Evolutionary conservation across 2,797 vertebrate species (phyloP).

Genomic region (Poecilia gillii): DNA sequence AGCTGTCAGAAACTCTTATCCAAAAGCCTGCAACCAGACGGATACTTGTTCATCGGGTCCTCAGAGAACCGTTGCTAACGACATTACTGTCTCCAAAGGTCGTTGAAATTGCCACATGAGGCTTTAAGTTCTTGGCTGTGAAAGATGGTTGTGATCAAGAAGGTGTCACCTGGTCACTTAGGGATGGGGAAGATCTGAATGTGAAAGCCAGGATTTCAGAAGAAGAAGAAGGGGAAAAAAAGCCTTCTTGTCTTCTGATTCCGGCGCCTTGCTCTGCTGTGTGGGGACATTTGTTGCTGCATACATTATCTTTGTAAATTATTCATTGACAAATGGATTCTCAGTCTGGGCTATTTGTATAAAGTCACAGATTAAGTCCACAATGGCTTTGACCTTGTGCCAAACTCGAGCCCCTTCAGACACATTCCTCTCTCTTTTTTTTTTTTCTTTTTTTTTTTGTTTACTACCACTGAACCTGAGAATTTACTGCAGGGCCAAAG

Average conservation of each 20-base stretch:
- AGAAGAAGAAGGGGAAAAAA: constrained; percentile 15
- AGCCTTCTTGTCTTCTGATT: constrained; percentile 37
- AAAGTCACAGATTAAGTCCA: constrained; percentile 68
- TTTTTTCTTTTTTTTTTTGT: constrained; percentile 60
- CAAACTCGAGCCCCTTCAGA: constrained; percentile 27
- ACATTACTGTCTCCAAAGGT: constrained; percentile 73
- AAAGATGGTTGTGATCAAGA: constrained; percentile 74
- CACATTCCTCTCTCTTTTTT: constrained; percentile 38
- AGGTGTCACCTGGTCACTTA: constrained; percentile 69
- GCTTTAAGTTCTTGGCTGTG: constrained; percentile 71
- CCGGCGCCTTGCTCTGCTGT: constrained; percentile 14
- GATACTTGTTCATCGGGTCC: constrained; percentile 55
- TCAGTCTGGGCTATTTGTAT: constrained; percentile 64
- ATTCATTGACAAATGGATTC: constrained; percentile 76
- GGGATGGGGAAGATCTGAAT: constrained; percentile 51
- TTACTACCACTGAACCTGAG: constrained; percentile 50
- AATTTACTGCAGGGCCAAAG: constrained; percentile 68
- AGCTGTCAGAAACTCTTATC: constrained; percentile 76
- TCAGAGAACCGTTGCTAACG: constrained; percentile 62
- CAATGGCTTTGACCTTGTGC: constrained; percentile 76
- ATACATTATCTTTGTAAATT: constrained; percentile 65
- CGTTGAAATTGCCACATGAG: constrained; percentile 70
- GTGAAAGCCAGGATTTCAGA: constrained; percentile 47
- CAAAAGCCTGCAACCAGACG: constrained; percentile 62
- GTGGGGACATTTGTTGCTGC: constrained; percentile 41